phyloP scores from a whole-genome alignment of 2,888 invertebrate species.

The Andrena chrysosceles region DNA sequence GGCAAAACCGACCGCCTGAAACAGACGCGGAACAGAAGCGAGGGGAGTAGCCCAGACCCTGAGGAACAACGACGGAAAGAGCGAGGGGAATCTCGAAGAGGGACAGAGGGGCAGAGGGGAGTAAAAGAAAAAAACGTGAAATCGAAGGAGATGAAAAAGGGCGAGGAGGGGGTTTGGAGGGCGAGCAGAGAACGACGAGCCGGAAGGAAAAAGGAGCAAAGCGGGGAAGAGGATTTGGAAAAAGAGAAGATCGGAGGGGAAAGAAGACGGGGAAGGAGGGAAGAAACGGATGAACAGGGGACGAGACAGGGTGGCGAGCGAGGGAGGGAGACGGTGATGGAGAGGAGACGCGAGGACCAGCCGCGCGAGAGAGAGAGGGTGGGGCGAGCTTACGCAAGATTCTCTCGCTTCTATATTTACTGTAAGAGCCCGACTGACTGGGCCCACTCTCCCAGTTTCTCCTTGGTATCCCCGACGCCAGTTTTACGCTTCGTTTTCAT shows the following conservation, averaged over 20 bases:
- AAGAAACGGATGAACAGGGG: background rate
- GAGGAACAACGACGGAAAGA: background rate
- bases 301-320: background rate
- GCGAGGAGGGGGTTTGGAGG: background rate
- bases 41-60: background rate
- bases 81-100: background rate
- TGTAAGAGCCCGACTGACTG: conserved; percentile 55
- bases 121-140: background rate
- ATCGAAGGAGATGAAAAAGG: background rate
- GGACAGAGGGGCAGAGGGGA: background rate
- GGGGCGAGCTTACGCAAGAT: conserved; percentile 65
- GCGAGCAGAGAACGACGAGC: background rate
- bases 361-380: conserved; percentile 12
- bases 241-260: background rate
- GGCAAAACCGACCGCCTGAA: conserved; percentile 22
- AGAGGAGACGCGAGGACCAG: conserved; percentile 1
- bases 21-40: background rate
- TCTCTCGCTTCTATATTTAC: conserved; percentile 69
- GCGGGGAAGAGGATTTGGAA: conserved; percentile 24
- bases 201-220: conserved; percentile 14
- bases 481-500: conserved; percentile 70
- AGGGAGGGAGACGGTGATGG: conserved; percentile 6
- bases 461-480: conserved; percentile 58
- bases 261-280: conserved; percentile 6
- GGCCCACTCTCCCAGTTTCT: conserved; percentile 44